phyloP scores from a whole-genome alignment of 2,797 vertebrate species.

The Babyrousa celebensis region DNA sequence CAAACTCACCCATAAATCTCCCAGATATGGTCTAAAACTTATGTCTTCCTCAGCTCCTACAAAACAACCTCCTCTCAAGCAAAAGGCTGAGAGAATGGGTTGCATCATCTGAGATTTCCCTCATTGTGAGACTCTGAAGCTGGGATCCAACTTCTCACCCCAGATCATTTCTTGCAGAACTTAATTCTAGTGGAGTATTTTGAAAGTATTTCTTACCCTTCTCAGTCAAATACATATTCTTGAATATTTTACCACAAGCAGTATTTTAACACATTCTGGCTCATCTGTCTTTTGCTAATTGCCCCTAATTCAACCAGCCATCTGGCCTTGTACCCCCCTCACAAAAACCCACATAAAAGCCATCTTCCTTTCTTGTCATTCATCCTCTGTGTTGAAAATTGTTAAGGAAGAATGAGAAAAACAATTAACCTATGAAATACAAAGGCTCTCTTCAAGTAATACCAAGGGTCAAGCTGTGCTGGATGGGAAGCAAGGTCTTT shows the following conservation, averaged over 20 bases:
- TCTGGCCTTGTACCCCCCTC: background rate
- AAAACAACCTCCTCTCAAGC: background rate
- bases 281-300: background rate
- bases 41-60: background rate
- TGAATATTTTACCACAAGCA: background rate
- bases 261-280: background rate
- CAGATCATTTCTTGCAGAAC: background rate
- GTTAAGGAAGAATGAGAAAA: slow-evolving; percentile 37
- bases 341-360: background rate
- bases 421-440: background rate
- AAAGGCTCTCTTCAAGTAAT: background rate
- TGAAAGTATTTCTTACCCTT: background rate
- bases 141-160: background rate
- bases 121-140: fast-evolving
- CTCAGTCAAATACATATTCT: background rate
- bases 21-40: background rate
- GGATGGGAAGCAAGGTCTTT: background rate
- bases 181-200: background rate
- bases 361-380: background rate
- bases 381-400: slow-evolving; percentile 9
- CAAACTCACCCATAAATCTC: background rate
- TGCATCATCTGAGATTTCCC: background rate
- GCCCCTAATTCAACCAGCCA: background rate
- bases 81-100: background rate
- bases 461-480: background rate